phyloP scores from a whole-genome alignment of 2,888 invertebrate genomes.

The Sinopyrophorus schimmeli region DNA sequence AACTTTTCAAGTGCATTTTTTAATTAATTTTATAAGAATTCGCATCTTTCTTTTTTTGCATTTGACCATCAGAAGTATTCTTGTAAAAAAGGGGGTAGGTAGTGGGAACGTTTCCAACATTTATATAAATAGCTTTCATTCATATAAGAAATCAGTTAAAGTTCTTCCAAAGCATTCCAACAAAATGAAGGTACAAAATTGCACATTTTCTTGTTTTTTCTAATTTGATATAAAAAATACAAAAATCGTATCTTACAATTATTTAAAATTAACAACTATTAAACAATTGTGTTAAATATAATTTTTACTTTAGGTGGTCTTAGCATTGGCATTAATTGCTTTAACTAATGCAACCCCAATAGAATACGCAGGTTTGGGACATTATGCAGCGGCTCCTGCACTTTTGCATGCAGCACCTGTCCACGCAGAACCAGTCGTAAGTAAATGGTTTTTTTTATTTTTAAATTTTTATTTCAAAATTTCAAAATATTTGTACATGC shows the following conservation, averaged over 20 bases:
- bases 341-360: slow-evolving; percentile 9
- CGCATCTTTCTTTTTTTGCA: slow-evolving; percentile 1
- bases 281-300: not conserved
- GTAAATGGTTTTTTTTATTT: no score
- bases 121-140: slow-evolving; percentile 24
- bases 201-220: not conserved
- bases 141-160: slow-evolving; percentile 14
- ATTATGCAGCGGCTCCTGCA: slow-evolving; percentile 9
- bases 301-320: slow-evolving; percentile 13
- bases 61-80: slow-evolving; percentile 2
- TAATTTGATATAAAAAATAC: slow-evolving; percentile 1
- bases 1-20: no score
- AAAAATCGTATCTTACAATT: not conserved
- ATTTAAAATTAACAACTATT: not conserved
- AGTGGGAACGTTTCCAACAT: slow-evolving; percentile 24
- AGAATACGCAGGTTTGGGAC: slow-evolving; percentile 12
- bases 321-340: slow-evolving; percentile 9
- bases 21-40: no score
- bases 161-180: slow-evolving; percentile 15
- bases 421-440: slow-evolving; percentile 25
- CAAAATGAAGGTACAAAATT: slow-evolving; percentile 26
- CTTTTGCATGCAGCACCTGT: slow-evolving; percentile 6
- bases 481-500: no score
- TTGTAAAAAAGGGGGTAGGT: slow-evolving; percentile 11
- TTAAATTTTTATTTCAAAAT: no score